Conservation (phyloP, 1,140 invertebrate genomes). For the Camponotus vicinus region DNA sequence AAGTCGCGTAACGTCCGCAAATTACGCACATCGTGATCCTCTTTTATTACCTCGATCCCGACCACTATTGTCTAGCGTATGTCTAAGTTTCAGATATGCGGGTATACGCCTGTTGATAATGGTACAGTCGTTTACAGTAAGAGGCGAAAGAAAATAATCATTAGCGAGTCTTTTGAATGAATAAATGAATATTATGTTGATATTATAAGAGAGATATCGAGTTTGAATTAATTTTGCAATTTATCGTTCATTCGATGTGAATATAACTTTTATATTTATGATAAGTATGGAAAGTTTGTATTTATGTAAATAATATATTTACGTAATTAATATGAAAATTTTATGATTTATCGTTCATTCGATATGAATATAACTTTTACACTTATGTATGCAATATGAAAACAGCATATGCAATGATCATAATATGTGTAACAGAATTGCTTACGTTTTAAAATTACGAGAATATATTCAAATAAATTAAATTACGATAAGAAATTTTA, state of each 20-base stretch:
- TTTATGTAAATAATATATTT: no score
- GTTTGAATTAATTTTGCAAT: constrained; percentile 4
- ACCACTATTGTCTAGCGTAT: constrained; percentile 21
- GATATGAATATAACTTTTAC: no score
- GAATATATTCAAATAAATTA: neutral
- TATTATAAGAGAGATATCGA: neutral
- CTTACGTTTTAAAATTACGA: neutral
- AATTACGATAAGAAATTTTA: neutral
- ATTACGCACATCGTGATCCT: constrained; percentile 23
- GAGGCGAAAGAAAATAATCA: neutral
- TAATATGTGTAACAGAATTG: neutral
- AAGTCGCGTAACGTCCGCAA: constrained; percentile 26
- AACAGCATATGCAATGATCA: no score
- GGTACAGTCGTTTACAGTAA: neutral
- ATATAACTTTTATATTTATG: neutral
- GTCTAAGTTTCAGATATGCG: constrained; percentile 3
- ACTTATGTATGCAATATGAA: no score
- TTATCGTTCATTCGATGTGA: neutral
- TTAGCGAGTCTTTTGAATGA: no score
- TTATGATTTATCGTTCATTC: no score
- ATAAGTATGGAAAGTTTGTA: no score
- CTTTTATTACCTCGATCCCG: neutral
- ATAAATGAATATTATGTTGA: neutral
- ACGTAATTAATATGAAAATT: no score
- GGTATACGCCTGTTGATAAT: neutral